These are phyloP conservation scores for Myotis pilosus DNA, from an alignment of 2,797 vertebrate genomes.

Conservation along the genomic window DNA sequence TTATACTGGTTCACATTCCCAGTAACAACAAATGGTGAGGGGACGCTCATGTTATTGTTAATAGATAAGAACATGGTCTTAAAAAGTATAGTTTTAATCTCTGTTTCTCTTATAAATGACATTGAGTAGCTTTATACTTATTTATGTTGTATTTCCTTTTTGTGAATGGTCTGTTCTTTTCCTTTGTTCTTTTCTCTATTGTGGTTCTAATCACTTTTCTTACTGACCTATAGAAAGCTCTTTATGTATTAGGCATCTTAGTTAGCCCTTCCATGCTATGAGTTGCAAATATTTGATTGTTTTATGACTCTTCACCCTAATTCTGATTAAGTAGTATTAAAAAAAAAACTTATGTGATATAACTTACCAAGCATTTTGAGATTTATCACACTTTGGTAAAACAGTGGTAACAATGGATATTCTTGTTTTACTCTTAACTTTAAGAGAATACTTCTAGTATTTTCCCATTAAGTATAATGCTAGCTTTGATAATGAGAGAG, in stretches of 20 bases:
- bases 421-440: neutral
- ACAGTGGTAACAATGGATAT: neutral
- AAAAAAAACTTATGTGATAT: neutral
- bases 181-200: neutral
- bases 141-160: neutral
- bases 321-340: neutral
- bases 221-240: neutral
- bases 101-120: neutral
- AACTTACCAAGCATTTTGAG: neutral
- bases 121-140: too few species aligned
- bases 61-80: neutral
- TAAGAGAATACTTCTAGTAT: neutral
- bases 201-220: neutral
- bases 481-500: neutral
- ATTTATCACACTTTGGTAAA: neutral
- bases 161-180: neutral
- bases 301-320: constrained; percentile 4
- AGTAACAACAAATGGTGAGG: neutral
- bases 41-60: neutral
- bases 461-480: neutral
- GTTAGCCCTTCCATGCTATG: neutral
- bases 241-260: neutral
- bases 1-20: neutral
- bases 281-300: neutral
- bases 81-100: neutral